Evolutionary conservation across 1,140 invertebrate genomes (phyloP).

Genomic region (Lepidurus arcticus): DNA sequence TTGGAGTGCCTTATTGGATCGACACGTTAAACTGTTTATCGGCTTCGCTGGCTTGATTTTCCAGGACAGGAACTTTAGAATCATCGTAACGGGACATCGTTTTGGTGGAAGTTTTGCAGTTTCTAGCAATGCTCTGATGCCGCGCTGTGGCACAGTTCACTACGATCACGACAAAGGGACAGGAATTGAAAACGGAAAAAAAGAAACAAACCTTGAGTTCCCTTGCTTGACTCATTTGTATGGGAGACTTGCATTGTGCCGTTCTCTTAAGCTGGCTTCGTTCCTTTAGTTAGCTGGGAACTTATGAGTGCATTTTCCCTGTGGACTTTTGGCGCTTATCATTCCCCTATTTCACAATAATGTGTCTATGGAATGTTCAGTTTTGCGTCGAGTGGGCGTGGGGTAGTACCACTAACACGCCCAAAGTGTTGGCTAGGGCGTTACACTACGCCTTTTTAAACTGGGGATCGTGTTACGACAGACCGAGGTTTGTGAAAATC

Average conservation of each 20-base stretch:
- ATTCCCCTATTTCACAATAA: neutral
- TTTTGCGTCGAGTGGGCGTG: neutral
- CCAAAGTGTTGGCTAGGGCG: neutral
- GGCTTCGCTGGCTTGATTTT: neutral
- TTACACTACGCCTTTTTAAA: neutral
- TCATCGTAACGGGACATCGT: neutral
- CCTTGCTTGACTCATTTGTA: neutral
- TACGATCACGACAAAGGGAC: neutral
- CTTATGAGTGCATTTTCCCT: neutral
- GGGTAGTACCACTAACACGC: neutral
- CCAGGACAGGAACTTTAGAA: slow-evolving; percentile 1
- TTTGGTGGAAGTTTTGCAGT: neutral
- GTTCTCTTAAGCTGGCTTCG: neutral
- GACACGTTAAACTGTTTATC: neutral
- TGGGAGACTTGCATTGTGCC: neutral
- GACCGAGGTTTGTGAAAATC: neutral
- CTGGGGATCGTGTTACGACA: neutral
- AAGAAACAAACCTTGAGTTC: slow-evolving; percentile 8
- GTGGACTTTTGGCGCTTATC: too few species aligned
- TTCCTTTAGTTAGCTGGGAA: neutral
- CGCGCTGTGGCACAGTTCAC: neutral
- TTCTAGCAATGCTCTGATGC: neutral
- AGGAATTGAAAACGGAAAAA: neutral
- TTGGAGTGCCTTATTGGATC: neutral
- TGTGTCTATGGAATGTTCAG: neutral